phyloP scores from a whole-genome alignment of 2,888 invertebrate genomes.

The Branchipolynoe longqiensis region DNA sequence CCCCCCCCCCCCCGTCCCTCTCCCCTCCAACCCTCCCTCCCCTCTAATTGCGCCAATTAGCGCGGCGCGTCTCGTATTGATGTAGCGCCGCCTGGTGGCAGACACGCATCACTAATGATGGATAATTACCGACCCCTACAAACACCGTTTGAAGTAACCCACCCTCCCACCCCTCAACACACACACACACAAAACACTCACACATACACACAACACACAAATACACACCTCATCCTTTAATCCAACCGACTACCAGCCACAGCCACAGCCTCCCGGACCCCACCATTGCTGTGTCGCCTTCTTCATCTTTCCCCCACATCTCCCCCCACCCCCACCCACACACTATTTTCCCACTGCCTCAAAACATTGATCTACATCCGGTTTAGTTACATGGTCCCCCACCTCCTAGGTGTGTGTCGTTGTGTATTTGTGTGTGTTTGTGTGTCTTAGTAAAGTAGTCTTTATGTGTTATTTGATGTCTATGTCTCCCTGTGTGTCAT shows the following conservation, averaged over 20 bases:
- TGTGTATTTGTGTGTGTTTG: no score
- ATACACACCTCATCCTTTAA: no score
- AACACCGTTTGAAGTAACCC: slow-evolving; percentile 33
- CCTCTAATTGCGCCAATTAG: slow-evolving; percentile 49
- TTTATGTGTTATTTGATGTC: no score
- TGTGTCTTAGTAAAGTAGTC: no score
- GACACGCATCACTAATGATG: slow-evolving; percentile 20
- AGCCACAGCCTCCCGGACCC: no score
- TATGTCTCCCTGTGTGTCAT: no score
- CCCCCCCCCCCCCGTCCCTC: neutral
- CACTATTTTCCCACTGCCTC: neutral
- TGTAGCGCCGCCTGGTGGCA: neutral
- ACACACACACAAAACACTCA: no score
- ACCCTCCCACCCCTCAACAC: neutral
- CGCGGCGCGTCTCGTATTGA: slow-evolving; percentile 46
- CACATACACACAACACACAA: no score
- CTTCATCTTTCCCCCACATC: neutral
- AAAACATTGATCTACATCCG: neutral
- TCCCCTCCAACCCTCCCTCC: slow-evolving; percentile 4
- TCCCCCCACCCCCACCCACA: neutral
- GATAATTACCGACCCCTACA: neutral
- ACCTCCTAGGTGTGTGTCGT: no score
- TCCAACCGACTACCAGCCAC: no score
- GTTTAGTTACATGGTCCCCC: neutral
- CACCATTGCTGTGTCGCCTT: no score